Evolutionary conservation across 2,797 vertebrate species (phyloP).

Genomic region (Otus scops): DNA sequence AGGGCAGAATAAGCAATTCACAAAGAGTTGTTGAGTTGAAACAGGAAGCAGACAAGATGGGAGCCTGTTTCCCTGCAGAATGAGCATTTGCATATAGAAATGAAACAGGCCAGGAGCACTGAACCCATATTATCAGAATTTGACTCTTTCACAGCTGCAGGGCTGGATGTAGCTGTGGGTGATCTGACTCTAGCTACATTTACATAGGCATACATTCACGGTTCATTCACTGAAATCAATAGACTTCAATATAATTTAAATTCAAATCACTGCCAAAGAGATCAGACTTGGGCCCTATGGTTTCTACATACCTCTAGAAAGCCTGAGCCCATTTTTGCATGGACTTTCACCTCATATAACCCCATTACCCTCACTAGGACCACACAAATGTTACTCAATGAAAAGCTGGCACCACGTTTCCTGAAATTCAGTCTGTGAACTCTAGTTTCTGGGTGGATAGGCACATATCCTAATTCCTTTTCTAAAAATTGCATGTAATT

Average conservation of each 20-base stretch:
- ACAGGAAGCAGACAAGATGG: neutral
- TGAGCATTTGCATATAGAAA: neutral
- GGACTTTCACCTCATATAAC: neutral
- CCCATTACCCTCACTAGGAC: neutral
- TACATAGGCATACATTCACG: neutral
- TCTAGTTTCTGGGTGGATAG: neutral
- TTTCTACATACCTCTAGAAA: neutral
- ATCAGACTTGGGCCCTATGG: neutral
- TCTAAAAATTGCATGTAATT: constrained; percentile 3
- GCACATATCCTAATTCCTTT: neutral
- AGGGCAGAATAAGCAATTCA: neutral
- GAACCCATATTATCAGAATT: neutral
- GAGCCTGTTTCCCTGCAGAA: neutral
- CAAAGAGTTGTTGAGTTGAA: neutral
- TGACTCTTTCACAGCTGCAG: neutral
- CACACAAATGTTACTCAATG: neutral
- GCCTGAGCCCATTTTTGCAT: neutral
- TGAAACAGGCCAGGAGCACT: neutral
- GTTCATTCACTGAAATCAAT: neutral
- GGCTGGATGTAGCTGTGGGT: neutral
- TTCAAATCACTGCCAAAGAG: neutral
- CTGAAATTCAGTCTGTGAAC: neutral
- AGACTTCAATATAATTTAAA: neutral
- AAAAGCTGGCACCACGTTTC: neutral
- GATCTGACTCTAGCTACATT: neutral